Evolutionary conservation across 2,888 invertebrate species (phyloP).

Genomic region (Phortica okadai): DNA sequence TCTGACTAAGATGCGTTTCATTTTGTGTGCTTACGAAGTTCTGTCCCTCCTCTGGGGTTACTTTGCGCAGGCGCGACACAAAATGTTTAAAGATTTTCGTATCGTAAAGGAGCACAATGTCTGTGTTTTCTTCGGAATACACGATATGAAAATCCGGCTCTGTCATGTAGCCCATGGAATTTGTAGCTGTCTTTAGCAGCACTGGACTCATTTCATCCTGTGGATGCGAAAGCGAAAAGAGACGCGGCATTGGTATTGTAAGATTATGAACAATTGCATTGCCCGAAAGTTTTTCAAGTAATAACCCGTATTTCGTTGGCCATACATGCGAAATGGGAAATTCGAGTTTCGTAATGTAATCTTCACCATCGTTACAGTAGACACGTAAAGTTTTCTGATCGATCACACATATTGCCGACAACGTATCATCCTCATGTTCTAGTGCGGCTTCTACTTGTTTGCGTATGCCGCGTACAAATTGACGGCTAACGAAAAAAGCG

Average conservation of each 20-base stretch:
- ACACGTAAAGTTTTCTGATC: conserved; percentile 87
- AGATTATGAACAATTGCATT: conserved; percentile 71
- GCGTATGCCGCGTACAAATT: conserved; percentile 75
- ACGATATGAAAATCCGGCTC: conserved; percentile 82
- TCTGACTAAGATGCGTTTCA: conserved; percentile 69
- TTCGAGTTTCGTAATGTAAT: conserved; percentile 88
- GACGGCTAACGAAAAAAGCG: conserved; percentile 84
- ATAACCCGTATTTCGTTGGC: conserved; percentile 89
- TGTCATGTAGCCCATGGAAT: conserved; percentile 80
- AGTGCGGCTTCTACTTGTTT: conserved; percentile 51
- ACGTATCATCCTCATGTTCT: conserved; percentile 50
- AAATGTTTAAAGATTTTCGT: conserved; percentile 87
- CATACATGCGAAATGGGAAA: conserved; percentile 89
- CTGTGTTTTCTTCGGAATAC: conserved; percentile 86
- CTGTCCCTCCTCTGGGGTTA: conserved; percentile 83
- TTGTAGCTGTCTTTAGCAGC: conserved; percentile 81
- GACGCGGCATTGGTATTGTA: conserved; percentile 81
- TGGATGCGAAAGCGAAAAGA: conserved; percentile 93
- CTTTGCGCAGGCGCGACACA: conserved; percentile 87
- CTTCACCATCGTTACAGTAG: conserved; percentile 88
- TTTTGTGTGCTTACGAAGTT: conserved; percentile 79
- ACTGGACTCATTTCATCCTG: conserved; percentile 94
- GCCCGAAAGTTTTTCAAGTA: conserved; percentile 85
- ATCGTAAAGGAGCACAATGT: conserved; percentile 89
- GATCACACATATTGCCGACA: conserved; percentile 73